Evolutionary conservation across 2,888 invertebrate genomes (phyloP), one percentile per base, ranked within the genome.

Genomic region (Yponomeuta malinellus): DNA sequence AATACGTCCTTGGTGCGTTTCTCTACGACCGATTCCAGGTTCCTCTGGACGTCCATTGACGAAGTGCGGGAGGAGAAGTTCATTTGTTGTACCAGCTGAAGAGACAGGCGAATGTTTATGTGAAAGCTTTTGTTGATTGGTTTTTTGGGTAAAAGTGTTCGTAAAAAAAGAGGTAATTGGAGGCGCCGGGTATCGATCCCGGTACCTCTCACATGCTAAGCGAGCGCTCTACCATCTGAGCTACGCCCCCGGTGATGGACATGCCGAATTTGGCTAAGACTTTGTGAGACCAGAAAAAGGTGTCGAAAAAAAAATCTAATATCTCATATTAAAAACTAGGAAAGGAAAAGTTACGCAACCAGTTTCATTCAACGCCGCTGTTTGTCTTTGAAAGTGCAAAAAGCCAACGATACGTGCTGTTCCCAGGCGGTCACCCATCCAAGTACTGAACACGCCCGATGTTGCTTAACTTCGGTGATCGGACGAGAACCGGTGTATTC

Each of bases 41-140:
- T 97, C 29, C 95, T 93, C 83, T 98, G 98, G 6, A 98, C 96
- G 84, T 98, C 97, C 93, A 97, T 93, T 0, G 98, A 97, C 0
- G 97, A 96, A 0, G 98, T 98, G 75, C 97, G 94, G 10, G 97
- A 97, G 29, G 98, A 98, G 87, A 98, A 98, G 89, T 98, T 98
- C 85, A 98, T 95, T 84, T 96, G 95, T 75, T 97, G 93, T 70
- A 96, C 85, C 76, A 96, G 93, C 96, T 97, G 83, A 15, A 76
- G n/a, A 63, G 29, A 74, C n/a, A 70, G n/a, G 10, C 29, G 37
- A 10, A 37, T 70, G 29, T 23, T 63, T 15, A 12, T 59, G 29
- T 4, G 68, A 12, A 37, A 4, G 33, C 0, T 65, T 33, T 31
- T 65, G 29, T 31, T 43, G 43, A 43, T 5, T 8, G 43, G 1